These are phyloP conservation scores for Odontothrips loti DNA, from an alignment of 2,888 invertebrate genomes.

Conservation along the genomic window DNA sequence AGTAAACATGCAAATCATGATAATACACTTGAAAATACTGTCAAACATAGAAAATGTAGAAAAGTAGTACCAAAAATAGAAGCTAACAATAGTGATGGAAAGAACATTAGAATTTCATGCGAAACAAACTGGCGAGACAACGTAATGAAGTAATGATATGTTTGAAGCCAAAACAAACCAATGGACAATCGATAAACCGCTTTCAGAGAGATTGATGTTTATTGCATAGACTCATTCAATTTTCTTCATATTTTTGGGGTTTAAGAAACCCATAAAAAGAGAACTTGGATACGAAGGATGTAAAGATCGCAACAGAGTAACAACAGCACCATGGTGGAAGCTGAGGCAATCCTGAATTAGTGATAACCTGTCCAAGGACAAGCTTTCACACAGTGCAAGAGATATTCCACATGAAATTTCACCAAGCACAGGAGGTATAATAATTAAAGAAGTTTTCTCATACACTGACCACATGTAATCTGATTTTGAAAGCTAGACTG, in stretches of 20 bases:
- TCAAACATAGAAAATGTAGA: slow-evolving; percentile 27
- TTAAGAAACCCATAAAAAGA: too few species aligned
- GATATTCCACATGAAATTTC: too few species aligned
- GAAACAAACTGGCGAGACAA: not conserved
- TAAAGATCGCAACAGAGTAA: too few species aligned
- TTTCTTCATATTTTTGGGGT: not conserved
- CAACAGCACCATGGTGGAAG: too few species aligned
- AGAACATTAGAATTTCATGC: slow-evolving; percentile 1
- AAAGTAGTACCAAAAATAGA: slow-evolving; percentile 27
- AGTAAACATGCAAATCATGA: slow-evolving; percentile 13
- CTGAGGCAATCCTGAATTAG: too few species aligned
- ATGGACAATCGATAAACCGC: not conserved
- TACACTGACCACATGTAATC: too few species aligned
- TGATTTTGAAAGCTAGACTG: too few species aligned
- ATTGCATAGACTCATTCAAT: not conserved
- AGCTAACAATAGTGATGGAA: not conserved
- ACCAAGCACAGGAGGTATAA: too few species aligned
- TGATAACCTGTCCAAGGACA: too few species aligned
- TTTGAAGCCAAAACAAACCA: not conserved
- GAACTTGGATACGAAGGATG: too few species aligned
- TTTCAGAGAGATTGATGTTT: not conserved
- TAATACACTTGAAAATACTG: slow-evolving; percentile 25
- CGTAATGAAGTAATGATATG: not conserved
- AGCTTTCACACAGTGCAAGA: too few species aligned
- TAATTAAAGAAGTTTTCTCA: too few species aligned